Conservation (phyloP, 2,888 invertebrate species). For the Tetropium fuscum region DNA sequence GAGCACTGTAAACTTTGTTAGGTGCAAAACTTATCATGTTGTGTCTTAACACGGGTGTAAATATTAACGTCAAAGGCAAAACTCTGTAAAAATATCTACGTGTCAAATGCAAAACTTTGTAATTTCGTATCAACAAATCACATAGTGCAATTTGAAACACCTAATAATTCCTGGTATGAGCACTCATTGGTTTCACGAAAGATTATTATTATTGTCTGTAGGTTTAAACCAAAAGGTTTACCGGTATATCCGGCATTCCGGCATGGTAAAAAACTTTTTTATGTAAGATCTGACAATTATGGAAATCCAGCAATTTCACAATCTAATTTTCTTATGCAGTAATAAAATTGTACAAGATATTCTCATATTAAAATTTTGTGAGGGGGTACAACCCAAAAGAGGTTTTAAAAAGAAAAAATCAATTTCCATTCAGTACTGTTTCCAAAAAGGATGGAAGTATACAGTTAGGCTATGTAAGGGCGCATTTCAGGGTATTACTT, state of each 20-base stretch:
- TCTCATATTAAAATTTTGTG: neutral
- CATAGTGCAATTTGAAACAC: too few species aligned
- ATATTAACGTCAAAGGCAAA: neutral
- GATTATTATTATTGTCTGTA: neutral
- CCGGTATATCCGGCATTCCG: neutral
- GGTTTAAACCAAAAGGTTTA: neutral
- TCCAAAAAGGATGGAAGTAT: neutral
- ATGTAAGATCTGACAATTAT: neutral
- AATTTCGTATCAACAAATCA: neutral
- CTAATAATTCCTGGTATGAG: too few species aligned
- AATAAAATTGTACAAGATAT: neutral
- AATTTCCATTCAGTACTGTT: neutral
- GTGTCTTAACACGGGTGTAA: too few species aligned
- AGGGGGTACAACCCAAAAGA: neutral
- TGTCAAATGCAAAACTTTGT: neutral
- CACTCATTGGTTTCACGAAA: too few species aligned
- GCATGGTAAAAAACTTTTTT: neutral
- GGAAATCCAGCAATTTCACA: neutral
- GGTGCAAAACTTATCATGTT: too few species aligned
- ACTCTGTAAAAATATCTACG: neutral
- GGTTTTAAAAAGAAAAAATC: neutral
- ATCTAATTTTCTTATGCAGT: neutral
- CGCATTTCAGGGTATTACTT: neutral
- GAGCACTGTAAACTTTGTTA: conserved; percentile 10
- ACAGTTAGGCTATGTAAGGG: neutral